phyloP scores from a whole-genome alignment of 2,888 invertebrate species.

The Nephrotoma flavescens region DNA sequence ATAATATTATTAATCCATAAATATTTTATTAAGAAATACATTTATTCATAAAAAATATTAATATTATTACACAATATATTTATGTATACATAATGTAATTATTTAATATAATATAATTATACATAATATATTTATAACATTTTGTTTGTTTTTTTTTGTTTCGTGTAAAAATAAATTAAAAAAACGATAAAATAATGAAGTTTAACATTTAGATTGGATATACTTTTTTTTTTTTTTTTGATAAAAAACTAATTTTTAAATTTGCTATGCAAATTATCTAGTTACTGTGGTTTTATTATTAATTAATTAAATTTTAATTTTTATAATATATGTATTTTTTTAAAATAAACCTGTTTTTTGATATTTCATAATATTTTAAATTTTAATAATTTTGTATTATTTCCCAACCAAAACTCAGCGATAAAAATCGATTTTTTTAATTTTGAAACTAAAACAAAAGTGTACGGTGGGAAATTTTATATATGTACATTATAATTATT shows the following conservation, averaged over 20 bases:
- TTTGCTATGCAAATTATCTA: background rate
- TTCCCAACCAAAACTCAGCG: background rate
- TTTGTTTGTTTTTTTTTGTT: background rate
- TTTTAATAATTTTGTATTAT: background rate
- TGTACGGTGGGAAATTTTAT: background rate
- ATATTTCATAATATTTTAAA: background rate
- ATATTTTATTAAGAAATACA: background rate
- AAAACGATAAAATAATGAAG: background rate
- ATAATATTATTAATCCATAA: too few species aligned
- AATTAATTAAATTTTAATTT: background rate
- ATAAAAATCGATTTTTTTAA: background rate
- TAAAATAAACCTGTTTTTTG: background rate
- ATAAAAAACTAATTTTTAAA: background rate
- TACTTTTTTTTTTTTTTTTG: background rate
- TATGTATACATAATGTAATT: background rate
- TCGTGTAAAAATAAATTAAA: background rate
- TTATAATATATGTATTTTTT: background rate
- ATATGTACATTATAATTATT: background rate
- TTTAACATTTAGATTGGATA: background rate
- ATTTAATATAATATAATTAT: background rate
- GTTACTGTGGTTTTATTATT: background rate
- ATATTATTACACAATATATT: background rate
- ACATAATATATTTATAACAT: background rate
- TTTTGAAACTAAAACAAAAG: background rate
- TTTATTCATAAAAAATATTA: background rate